These are phyloP conservation scores for Chymomyza amoena DNA, from an alignment of 2,888 invertebrate genomes.

Conservation along the genomic window DNA sequence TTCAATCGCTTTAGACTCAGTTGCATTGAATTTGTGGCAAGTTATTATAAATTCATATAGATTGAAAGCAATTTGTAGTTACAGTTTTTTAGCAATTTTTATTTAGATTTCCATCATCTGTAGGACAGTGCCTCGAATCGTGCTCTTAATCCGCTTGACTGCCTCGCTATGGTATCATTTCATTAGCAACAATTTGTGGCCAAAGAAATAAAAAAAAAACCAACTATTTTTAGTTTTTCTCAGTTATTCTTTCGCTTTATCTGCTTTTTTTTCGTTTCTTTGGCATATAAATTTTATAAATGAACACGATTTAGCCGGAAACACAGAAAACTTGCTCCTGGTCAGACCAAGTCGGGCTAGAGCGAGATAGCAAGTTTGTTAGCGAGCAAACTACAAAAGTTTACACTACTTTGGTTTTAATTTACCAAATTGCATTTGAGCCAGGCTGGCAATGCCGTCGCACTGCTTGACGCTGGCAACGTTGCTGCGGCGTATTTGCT, in stretches of 20 bases:
- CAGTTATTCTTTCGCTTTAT: not conserved
- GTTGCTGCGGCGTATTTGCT: conserved; percentile 32
- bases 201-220: not conserved
- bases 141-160: not conserved
- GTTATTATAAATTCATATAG: too few species aligned
- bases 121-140: not conserved
- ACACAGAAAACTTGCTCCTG: not conserved
- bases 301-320: conserved; percentile 19
- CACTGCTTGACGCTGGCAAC: not conserved
- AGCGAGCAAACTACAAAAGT: conserved; percentile 20
- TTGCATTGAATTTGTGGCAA: too few species aligned
- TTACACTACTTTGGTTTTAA: conserved; percentile 55
- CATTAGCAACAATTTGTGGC: not conserved
- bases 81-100: too few species aligned
- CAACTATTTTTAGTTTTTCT: not conserved
- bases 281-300: conserved; percentile 47
- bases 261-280: not conserved
- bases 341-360: conserved; percentile 13
- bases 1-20: too few species aligned
- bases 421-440: conserved; percentile 59
- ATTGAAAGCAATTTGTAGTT: too few species aligned
- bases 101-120: too few species aligned
- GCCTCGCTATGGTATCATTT: not conserved
- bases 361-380: not conserved
- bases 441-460: not conserved